These are phyloP conservation scores for Axis porcinus DNA, from an alignment of 2,113 vertebrate genomes.

Conservation along the genomic window DNA sequence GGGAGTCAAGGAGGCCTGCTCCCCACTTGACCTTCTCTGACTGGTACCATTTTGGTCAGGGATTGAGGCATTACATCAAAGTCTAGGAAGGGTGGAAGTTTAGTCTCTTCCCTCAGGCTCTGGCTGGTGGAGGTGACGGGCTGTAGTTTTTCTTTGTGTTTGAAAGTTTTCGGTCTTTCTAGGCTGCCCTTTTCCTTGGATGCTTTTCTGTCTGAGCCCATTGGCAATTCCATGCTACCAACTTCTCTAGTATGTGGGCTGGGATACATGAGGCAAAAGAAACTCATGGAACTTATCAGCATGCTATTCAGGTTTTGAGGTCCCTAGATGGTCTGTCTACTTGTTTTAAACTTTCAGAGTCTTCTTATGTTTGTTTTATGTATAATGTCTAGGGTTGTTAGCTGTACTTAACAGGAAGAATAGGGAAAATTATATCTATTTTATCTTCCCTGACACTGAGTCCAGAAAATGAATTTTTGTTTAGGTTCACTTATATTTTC, in stretches of 20 bases:
- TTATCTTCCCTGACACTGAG: background rate
- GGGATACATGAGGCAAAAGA: background rate
- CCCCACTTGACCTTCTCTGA: background rate
- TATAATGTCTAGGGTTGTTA: background rate
- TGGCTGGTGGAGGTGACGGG: background rate
- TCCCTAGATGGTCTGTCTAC: background rate
- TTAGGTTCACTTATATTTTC: background rate
- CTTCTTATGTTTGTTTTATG: background rate
- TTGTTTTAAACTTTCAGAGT: background rate
- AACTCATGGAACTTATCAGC: background rate
- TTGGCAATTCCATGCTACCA: background rate
- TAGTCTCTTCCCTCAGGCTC: background rate
- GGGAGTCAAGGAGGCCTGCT: background rate
- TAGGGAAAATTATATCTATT: background rate
- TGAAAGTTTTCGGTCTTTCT: background rate
- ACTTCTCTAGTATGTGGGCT: background rate
- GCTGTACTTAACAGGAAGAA: background rate
- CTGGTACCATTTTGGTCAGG: fast-evolving
- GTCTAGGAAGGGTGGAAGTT: background rate
- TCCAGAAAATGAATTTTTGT: background rate
- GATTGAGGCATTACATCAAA: background rate
- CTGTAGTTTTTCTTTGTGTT: background rate
- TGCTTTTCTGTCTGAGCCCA: background rate
- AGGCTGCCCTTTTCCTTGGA: background rate
- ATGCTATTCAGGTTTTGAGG: background rate